Conservation (phyloP, 2,888 invertebrate genomes). For the Clanis bilineata region DNA sequence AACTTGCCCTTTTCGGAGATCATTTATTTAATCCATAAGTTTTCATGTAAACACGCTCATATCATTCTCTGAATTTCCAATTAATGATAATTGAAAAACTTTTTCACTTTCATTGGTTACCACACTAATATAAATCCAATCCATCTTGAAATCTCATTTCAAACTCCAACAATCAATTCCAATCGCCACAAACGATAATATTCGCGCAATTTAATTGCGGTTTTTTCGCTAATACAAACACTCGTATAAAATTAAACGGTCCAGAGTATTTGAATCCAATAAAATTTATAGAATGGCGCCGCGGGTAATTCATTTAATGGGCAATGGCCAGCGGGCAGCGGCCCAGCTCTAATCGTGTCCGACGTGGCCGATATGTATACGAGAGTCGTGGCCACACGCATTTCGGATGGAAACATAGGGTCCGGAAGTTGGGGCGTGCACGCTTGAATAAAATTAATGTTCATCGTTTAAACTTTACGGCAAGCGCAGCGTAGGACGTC, state of each 20-base stretch:
- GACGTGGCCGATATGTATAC: slow-evolving; percentile 44
- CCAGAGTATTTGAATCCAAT: slow-evolving; percentile 43
- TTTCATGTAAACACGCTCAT: no score
- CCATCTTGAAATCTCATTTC: background rate
- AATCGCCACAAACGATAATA: slow-evolving; percentile 4
- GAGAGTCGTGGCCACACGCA: slow-evolving; percentile 66
- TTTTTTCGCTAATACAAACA: slow-evolving; percentile 14
- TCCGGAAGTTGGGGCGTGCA: background rate
- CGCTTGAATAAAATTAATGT: background rate
- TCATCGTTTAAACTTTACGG: background rate
- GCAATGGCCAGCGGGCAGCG: slow-evolving; percentile 42
- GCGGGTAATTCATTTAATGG: slow-evolving; percentile 52
- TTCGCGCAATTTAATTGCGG: slow-evolving; percentile 9
- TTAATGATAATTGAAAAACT: no score
- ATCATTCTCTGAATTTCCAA: no score
- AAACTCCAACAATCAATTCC: background rate
- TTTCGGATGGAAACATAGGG: slow-evolving; percentile 30
- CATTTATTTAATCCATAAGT: no score
- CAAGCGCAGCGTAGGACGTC: no score
- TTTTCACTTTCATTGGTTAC: background rate
- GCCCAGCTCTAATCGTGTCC: slow-evolving; percentile 54
- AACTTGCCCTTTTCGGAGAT: no score
- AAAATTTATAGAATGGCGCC: slow-evolving; percentile 52
- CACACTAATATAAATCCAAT: background rate
- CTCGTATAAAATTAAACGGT: slow-evolving; percentile 16